Evolutionary conservation across 2,888 invertebrate species (phyloP).

Genomic region (Chalcosyrphus nemorum): DNA sequence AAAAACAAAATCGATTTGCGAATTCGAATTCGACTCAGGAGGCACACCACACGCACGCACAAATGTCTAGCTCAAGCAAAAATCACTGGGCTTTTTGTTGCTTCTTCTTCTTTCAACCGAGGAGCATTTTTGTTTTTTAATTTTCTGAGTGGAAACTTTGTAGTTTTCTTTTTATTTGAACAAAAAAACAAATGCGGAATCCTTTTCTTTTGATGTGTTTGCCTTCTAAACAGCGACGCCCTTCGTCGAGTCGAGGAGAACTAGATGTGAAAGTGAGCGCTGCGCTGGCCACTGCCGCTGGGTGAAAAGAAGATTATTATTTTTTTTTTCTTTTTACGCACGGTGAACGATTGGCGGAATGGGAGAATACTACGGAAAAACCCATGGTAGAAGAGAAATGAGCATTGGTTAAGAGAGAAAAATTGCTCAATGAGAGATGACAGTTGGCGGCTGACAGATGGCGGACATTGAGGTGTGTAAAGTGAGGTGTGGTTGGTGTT

Average conservation of each 20-base stretch:
- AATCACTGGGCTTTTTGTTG: too few species aligned
- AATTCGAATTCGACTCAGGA: too few species aligned
- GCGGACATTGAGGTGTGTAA: not conserved
- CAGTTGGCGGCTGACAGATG: constrained; percentile 16
- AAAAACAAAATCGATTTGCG: constrained; percentile 64
- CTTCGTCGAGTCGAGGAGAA: constrained; percentile 67
- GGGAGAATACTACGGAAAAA: constrained; percentile 20
- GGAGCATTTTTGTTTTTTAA: not conserved
- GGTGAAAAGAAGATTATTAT: too few species aligned
- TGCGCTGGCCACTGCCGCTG: constrained; percentile 20
- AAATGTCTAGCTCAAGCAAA: constrained; percentile 8
- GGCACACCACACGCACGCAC: too few species aligned
- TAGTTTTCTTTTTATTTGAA: too few species aligned
- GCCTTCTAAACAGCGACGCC: constrained; percentile 55
- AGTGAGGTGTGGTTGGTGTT: constrained; percentile 3
- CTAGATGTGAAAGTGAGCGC: constrained; percentile 63
- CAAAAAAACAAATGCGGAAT: too few species aligned
- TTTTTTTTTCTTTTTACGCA: constrained; percentile 65
- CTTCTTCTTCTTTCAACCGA: too few species aligned
- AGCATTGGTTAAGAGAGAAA: not conserved
- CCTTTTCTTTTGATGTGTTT: too few species aligned
- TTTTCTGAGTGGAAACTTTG: constrained; percentile 8
- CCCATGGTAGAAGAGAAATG: constrained; percentile 8
- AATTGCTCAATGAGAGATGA: constrained; percentile 21
- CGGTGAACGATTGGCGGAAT: constrained; percentile 1